Evolutionary conservation across 2,888 invertebrate genomes (phyloP).

Genomic region (Zaprionus bogoriensis): DNA sequence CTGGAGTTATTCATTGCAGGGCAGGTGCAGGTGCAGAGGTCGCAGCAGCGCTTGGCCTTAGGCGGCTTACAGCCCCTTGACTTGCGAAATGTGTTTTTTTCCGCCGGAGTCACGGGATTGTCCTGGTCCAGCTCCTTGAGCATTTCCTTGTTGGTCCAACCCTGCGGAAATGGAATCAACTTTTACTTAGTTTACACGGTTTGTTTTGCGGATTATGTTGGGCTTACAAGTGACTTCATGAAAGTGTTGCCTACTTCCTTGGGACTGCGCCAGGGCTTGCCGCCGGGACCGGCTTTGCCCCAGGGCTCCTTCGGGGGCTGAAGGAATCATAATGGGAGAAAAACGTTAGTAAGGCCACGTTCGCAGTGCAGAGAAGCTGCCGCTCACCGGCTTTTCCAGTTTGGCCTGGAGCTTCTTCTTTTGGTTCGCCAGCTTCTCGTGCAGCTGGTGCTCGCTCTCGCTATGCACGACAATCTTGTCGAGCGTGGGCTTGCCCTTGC

Average conservation of each 20-base stretch:
- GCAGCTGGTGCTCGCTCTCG: slow-evolving; percentile 74
- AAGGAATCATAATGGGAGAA: neutral
- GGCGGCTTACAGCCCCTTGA: slow-evolving; percentile 63
- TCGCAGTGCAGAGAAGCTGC: slow-evolving; percentile 35
- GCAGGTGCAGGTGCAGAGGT: slow-evolving; percentile 80
- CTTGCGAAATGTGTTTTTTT: slow-evolving; percentile 79
- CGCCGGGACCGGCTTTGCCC: slow-evolving; percentile 84
- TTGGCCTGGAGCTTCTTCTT: slow-evolving; percentile 70
- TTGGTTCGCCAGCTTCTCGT: slow-evolving; percentile 45
- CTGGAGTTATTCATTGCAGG: slow-evolving; percentile 64
- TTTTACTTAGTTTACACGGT: neutral
- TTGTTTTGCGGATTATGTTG: neutral
- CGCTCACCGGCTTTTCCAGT: slow-evolving; percentile 79
- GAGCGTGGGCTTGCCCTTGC: slow-evolving; percentile 84
- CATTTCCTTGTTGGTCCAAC: slow-evolving; percentile 83
- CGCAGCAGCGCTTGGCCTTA: slow-evolving; percentile 78
- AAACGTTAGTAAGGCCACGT: slow-evolving; percentile 42
- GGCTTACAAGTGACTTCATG: slow-evolving; percentile 89
- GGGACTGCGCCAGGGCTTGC: slow-evolving; percentile 89
- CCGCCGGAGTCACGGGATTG: slow-evolving; percentile 80
- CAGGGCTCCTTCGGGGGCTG: slow-evolving; percentile 79
- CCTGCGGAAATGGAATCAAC: slow-evolving; percentile 59
- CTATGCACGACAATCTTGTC: slow-evolving; percentile 84
- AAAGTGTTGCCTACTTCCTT: slow-evolving; percentile 89
- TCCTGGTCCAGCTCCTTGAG: slow-evolving; percentile 82